Conservation (phyloP, 2,888 invertebrate species). For the Rhamphomyia laevipes region DNA sequence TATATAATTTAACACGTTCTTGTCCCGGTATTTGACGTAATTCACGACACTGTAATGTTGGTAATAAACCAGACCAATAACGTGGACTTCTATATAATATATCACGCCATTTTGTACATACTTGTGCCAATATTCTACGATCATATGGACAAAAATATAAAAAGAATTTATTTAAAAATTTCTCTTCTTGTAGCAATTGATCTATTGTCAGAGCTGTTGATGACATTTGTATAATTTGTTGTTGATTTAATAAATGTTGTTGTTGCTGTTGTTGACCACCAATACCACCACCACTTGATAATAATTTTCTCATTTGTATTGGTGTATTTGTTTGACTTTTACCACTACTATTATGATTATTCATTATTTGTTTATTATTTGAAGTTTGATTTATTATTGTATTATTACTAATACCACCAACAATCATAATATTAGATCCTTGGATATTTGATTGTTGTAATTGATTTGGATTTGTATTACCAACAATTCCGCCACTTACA, state of each 20-base stretch:
- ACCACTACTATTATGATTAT: conserved; percentile 12
- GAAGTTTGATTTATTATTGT: neutral
- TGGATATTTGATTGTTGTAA: conserved; percentile 26
- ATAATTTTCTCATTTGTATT: conserved; percentile 16
- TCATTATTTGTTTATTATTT: neutral
- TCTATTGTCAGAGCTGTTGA: conserved; percentile 53
- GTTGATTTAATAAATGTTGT: conserved; percentile 32
- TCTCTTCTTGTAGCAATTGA: conserved; percentile 70
- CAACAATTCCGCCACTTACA: conserved; percentile 6
- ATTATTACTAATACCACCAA: conserved; percentile 9
- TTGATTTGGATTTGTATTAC: conserved; percentile 12
- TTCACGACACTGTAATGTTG: conserved; percentile 77
- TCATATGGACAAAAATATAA: conserved; percentile 69
- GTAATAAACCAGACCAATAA: conserved; percentile 77
- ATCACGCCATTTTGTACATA: conserved; percentile 81
- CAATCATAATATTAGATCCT: neutral
- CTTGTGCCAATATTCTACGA: conserved; percentile 65
- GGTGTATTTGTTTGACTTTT: conserved; percentile 28
- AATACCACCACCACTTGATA: conserved; percentile 1
- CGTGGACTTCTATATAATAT: conserved; percentile 75
- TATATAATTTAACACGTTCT: conserved; percentile 55
- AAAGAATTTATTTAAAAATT: conserved; percentile 76
- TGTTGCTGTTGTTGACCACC: conserved; percentile 14
- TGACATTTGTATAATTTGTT: conserved; percentile 33
- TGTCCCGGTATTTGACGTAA: conserved; percentile 48